Base-by-base conservation (phyloP, 2,113 vertebrate genomes). In the Gallinago undulata region DNA sequence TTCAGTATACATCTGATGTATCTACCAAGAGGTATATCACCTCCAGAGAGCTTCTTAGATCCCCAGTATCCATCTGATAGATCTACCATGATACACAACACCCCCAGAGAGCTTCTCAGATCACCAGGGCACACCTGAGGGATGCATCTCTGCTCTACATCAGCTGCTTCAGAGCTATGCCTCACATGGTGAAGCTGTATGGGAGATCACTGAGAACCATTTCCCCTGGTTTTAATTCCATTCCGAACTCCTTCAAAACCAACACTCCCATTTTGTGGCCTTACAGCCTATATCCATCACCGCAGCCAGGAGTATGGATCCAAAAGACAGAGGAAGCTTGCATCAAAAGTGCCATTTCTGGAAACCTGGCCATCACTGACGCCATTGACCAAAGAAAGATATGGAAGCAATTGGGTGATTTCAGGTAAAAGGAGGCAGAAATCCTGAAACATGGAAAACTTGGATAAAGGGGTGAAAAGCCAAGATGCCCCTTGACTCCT, bases 111-210 rank as follows among this genome's bases (percentile, higher is more conserved):
- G 15, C 35, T 60, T 43, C 62, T 63, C 48, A 21, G 59, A 56
- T 12, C 25, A 7, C 30, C 72, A n/a, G 0, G 2, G 8, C 19
- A 22, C 27, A 53, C 3, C 43, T 19, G 70, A 63, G 31, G 41
- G 35, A 30, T 4, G 13, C 27, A 11, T 0, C 55, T n/a, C 67
- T 67, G 41, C 63, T 31, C 0, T 1, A 8, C 1, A 0, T 31
- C 56, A 37, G 51, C 43, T 9, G 59, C 81, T 73, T 37, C 48
- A 51, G 39, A 82, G 74, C 21, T 6, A 0, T 0, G 7, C 6
- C 55, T 69, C 1, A 0, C 4, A 1, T 23, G 45, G 30, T 8
- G 45, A 56, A 50, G 48, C 31, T 9, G 1, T 4, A 7, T 0
- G 13, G 45, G 51, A 76, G 39, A 39, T 1, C 48, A 74, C 25